phyloP scores from a whole-genome alignment of 2,797 vertebrate genomes.

The Pampus argenteus region DNA sequence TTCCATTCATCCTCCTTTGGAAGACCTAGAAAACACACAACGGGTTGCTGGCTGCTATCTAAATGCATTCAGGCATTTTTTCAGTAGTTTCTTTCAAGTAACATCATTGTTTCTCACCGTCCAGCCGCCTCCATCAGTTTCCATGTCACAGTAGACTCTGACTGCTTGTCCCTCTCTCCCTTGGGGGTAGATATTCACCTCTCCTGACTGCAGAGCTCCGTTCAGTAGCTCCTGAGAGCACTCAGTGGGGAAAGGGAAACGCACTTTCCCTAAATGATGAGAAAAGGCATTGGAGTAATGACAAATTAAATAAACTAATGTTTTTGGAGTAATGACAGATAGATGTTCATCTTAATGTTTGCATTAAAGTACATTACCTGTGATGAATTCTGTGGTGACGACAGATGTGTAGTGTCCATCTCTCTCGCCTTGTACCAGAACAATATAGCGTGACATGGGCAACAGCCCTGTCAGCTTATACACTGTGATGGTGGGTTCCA shows the following conservation, averaged over 20 bases:
- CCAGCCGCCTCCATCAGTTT: slow-evolving; percentile 93
- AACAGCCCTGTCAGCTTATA: slow-evolving; percentile 85
- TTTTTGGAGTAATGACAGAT: not conserved
- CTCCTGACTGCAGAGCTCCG: slow-evolving; percentile 83
- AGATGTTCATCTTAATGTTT: not conserved
- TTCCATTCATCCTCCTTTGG: slow-evolving; percentile 92
- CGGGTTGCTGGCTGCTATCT: not conserved
- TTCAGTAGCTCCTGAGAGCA: slow-evolving; percentile 92
- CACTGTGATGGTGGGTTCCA: slow-evolving; percentile 82
- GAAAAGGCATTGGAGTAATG: not conserved
- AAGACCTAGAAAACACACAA: slow-evolving; percentile 86
- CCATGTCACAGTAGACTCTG: slow-evolving; percentile 93
- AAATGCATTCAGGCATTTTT: not conserved
- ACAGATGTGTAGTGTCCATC: slow-evolving; percentile 79
- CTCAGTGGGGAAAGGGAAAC: slow-evolving; percentile 87
- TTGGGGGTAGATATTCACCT: slow-evolving; percentile 88
- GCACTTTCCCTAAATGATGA: slow-evolving; percentile 79
- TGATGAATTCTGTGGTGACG: slow-evolving; percentile 87
- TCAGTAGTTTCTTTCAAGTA: not conserved
- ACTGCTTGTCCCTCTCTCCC: slow-evolving; percentile 84
- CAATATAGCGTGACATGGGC: slow-evolving; percentile 85
- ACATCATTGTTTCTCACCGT: slow-evolving; percentile 81
- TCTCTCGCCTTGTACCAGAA: slow-evolving; percentile 85
- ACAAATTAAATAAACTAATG: not conserved
- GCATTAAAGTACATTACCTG: slow-evolving; percentile 78